These are phyloP conservation scores for Ectemnius continuus DNA, from an alignment of 2,888 invertebrate species.

Conservation along the genomic window DNA sequence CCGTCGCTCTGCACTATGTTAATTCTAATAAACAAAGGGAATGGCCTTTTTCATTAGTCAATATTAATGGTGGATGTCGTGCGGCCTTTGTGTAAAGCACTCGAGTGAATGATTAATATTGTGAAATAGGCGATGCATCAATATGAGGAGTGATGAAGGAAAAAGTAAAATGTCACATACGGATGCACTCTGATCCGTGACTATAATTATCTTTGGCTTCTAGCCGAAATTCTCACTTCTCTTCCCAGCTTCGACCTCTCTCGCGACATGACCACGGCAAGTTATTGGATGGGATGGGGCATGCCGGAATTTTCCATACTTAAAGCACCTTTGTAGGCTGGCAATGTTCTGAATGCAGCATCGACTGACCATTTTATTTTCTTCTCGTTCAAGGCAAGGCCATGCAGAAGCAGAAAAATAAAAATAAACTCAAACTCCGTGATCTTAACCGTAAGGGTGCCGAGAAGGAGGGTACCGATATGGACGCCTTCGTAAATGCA, in stretches of 20 bases:
- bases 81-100: too few relatives aligned
- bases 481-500: conserved; percentile 80
- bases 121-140: not conserved
- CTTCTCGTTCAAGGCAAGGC: conserved; percentile 67
- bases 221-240: conserved; percentile 68
- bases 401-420: conserved; percentile 79
- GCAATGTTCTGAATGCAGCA: too few relatives aligned
- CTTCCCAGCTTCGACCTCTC: conserved; percentile 61
- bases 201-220: conserved; percentile 71
- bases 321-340: too few relatives aligned
- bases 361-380: not conserved
- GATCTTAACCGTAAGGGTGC: conserved; percentile 81
- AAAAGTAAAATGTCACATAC: conserved; percentile 57
- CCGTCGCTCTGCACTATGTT: too few relatives aligned
- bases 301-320: not conserved
- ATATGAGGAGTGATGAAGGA: conserved; percentile 30
- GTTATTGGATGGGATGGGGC: conserved; percentile 9
- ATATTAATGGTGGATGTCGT: too few relatives aligned
- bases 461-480: conserved; percentile 82
- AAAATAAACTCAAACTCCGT: conserved; percentile 78
- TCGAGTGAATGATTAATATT: too few relatives aligned
- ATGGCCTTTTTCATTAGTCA: too few relatives aligned
- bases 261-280: conserved; percentile 33
- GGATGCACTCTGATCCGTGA: conserved; percentile 58
- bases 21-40: too few relatives aligned